Evolutionary conservation across 2,797 vertebrate species (phyloP).

Genomic region (Rhynchonycteris naso): DNA sequence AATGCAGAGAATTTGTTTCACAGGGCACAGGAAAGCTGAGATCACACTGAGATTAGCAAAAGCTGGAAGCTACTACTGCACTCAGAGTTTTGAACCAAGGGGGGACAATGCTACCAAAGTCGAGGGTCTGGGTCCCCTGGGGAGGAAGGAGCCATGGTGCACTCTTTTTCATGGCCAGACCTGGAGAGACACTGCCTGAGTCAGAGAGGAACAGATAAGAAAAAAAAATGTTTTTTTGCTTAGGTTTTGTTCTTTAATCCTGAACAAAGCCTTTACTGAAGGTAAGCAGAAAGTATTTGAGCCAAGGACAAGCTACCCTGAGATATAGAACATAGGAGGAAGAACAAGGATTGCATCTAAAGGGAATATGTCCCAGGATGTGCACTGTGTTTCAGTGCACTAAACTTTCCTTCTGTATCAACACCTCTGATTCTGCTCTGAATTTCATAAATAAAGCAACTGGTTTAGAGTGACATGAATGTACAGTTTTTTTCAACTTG

Average conservation of each 20-base stretch:
- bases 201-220: not conserved
- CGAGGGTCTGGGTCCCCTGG: not conserved
- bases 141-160: too few species aligned
- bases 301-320: not conserved
- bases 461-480: not conserved
- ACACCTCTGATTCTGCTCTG: not conserved
- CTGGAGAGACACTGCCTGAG: not conserved
- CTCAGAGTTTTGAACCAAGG: not conserved
- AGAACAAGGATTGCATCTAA: not conserved
- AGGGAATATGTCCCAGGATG: not conserved
- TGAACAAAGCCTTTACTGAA: not conserved
- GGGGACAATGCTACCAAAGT: accelerated
- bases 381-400: not conserved
- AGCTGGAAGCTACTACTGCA: not conserved
- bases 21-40: not conserved
- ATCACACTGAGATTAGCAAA: not conserved
- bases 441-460: not conserved
- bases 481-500: not conserved
- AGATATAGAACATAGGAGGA: not conserved
- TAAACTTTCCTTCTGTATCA: not conserved
- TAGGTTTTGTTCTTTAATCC: not conserved
- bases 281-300: not conserved
- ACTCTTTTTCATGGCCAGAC: not conserved
- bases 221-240: not conserved
- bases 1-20: not conserved